Conservation (phyloP, 1,140 invertebrate genomes). For the Manduca sexta region DNA sequence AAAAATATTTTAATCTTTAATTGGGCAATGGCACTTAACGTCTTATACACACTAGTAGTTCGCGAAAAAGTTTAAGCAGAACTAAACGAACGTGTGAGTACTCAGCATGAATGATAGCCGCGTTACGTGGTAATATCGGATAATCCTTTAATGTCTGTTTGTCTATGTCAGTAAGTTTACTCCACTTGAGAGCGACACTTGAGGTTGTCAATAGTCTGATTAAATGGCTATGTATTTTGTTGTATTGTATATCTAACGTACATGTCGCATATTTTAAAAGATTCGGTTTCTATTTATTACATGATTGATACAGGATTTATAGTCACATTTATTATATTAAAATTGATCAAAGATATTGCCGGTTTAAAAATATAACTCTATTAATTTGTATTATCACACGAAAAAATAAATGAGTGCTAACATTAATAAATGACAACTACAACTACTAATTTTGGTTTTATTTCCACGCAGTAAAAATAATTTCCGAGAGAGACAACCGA, state of each 20-base stretch:
- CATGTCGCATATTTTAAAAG: not conserved
- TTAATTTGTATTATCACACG: too few relatives aligned
- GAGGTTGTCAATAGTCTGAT: constrained; percentile 24
- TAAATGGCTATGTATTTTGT: constrained; percentile 19
- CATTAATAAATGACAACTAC: too few relatives aligned
- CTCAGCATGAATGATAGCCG: constrained; percentile 10
- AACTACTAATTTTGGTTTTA: too few relatives aligned
- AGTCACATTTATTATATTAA: too few relatives aligned
- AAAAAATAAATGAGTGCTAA: too few relatives aligned
- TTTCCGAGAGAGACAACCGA: too few relatives aligned
- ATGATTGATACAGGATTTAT: too few relatives aligned
- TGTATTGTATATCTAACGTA: not conserved
- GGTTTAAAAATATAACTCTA: too few relatives aligned
- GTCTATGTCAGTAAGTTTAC: constrained; percentile 13
- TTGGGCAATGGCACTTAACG: not conserved
- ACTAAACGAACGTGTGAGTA: constrained; percentile 7
- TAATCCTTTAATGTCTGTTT: constrained; percentile 41
- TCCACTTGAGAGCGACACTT: constrained; percentile 15
- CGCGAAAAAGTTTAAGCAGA: constrained; percentile 1
- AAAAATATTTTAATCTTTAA: too few relatives aligned
- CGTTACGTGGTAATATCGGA: constrained; percentile 14
- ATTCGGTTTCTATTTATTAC: too few relatives aligned
- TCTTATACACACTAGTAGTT: not conserved
- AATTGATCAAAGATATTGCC: too few relatives aligned
- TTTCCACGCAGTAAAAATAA: too few relatives aligned